These are phyloP conservation scores for Cololabis saira DNA, from an alignment of 2,113 vertebrate genomes.

Conservation along the genomic window DNA sequence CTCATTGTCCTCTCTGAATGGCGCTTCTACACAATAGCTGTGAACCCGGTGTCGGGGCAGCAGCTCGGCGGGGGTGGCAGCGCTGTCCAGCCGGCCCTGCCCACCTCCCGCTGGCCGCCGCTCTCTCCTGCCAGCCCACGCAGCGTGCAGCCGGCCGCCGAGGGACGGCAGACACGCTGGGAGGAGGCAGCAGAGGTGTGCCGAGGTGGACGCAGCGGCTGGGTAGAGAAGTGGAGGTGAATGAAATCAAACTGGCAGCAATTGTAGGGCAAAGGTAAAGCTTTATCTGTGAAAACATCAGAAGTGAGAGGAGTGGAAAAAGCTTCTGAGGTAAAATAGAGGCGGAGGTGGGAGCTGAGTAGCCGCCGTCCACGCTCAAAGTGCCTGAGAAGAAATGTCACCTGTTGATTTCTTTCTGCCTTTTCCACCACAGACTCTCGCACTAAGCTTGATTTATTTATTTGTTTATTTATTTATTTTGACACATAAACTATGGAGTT, in stretches of 20 bases:
- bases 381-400: slow-evolving; percentile 23
- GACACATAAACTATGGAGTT: slow-evolving; percentile 3
- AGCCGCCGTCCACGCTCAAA: slow-evolving; percentile 8
- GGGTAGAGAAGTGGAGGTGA: slow-evolving; percentile 10
- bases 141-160: slow-evolving; percentile 53
- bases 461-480: background rate
- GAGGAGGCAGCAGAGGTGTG: slow-evolving; percentile 13
- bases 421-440: slow-evolving; percentile 13
- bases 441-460: background rate
- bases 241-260: slow-evolving; percentile 35
- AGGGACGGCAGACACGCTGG: slow-evolving; percentile 19
- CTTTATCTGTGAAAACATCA: slow-evolving; percentile 17
- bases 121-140: slow-evolving; percentile 63
- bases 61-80: slow-evolving; percentile 48
- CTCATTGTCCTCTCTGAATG: slow-evolving; percentile 35
- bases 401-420: slow-evolving; percentile 13
- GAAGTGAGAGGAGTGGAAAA: slow-evolving; percentile 20
- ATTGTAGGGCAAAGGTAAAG: slow-evolving; percentile 21
- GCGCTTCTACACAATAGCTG: slow-evolving; percentile 7
- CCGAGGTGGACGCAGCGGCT: background rate
- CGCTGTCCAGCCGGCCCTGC: slow-evolving; percentile 45
- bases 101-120: slow-evolving; percentile 57
- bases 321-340: slow-evolving; percentile 24
- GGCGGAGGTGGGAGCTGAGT: slow-evolving; percentile 38
- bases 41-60: slow-evolving; percentile 26